Evolutionary conservation across 2,888 invertebrate species (phyloP).

Genomic region (Protodeltote pygarga): DNA sequence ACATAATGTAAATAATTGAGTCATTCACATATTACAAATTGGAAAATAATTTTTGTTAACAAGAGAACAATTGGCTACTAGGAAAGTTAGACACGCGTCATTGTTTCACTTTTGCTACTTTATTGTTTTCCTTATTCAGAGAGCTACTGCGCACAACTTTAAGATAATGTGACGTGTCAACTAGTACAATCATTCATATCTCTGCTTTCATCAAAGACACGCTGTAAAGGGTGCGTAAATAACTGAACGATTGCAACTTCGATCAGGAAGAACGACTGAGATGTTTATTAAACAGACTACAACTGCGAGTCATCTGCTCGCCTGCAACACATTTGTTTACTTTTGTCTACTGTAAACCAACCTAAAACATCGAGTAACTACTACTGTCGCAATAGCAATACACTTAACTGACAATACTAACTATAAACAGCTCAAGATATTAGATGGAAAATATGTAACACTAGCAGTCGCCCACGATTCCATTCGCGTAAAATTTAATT

Average conservation of each 20-base stretch:
- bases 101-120: conserved; percentile 31
- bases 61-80: conserved; percentile 6
- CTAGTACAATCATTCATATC: conserved; percentile 57
- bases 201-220: conserved; percentile 55
- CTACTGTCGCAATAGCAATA: conserved; percentile 15
- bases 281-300: conserved; percentile 75
- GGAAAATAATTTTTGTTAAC: not conserved
- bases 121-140: conserved; percentile 39
- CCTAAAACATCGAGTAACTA: conserved; percentile 28
- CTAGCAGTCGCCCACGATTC: too few species aligned
- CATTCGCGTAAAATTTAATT: too few species aligned
- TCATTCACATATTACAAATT: not conserved
- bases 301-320: conserved; percentile 69
- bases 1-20: not conserved
- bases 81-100: conserved; percentile 21
- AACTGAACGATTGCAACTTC: conserved; percentile 42
- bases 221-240: conserved; percentile 54
- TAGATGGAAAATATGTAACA: conserved; percentile 5
- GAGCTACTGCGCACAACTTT: conserved; percentile 58
- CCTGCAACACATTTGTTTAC: conserved; percentile 63
- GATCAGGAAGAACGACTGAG: conserved; percentile 56
- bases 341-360: conserved; percentile 49
- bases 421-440: too few species aligned
- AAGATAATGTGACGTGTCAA: conserved; percentile 56
- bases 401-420: conserved; percentile 6